A percentile compares a stretch with the other conserved stretches of the same genome.
phyloP scores from a whole-genome alignment of 2,888 invertebrate genomes.

The Homarus gammarus region DNA sequence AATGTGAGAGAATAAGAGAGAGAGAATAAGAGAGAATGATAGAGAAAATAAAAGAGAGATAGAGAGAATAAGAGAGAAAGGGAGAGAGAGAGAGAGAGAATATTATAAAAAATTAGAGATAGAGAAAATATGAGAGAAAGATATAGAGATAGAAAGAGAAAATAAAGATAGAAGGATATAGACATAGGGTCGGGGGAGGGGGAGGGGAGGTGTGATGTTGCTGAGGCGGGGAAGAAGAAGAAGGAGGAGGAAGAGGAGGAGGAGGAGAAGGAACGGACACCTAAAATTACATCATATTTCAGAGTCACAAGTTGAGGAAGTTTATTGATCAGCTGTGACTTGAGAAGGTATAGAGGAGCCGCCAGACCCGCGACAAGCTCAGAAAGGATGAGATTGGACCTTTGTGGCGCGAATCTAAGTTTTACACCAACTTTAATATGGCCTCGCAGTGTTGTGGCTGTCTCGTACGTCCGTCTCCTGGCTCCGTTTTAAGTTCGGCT shows the following conservation, averaged over 20 bases:
- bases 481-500: no score
- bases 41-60: neutral
- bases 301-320: constrained; percentile 40
- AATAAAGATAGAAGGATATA: no score
- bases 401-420: constrained; percentile 64
- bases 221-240: neutral
- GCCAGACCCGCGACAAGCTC: constrained; percentile 23
- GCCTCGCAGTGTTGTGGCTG: constrained; percentile 52
- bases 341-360: constrained; percentile 20
- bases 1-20: neutral
- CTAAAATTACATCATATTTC: constrained; percentile 62
- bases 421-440: constrained; percentile 67
- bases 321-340: constrained; percentile 64
- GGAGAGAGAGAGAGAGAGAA: no score
- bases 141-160: no score
- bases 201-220: no score
- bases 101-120: no score
- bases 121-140: no score
- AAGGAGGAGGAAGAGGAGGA: neutral
- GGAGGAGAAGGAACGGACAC: neutral
- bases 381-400: constrained; percentile 68
- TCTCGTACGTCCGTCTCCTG: constrained; percentile 20
- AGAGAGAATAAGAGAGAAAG: no score
- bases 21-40: neutral
- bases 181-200: neutral